Base-by-base conservation (phyloP, 2,888 invertebrate species). In the Cheilosia grossa region DNA sequence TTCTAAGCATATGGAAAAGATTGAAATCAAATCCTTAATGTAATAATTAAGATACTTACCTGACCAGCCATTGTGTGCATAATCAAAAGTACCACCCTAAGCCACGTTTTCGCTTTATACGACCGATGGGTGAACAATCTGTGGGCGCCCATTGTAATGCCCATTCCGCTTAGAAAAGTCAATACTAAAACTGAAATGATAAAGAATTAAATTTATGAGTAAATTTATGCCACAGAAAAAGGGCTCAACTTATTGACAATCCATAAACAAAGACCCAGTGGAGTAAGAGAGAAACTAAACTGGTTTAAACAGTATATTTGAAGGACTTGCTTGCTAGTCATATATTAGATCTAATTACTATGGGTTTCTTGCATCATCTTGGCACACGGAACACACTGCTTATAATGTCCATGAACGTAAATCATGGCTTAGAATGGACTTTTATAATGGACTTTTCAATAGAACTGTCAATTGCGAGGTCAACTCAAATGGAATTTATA, bases 121-220 rank as follows among this genome's bases (percentile, higher is more conserved):
- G 96, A 92, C 88, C 94, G 94, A 91, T 97, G 97, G 0, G 97
- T 93, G 93, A 95, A 97, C 1, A 96, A 92, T 82, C 97, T 92
- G 90, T 97, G 97, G 0, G 96, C 96, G 15, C 97, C 97, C 64
- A 96, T 95, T 4, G 96, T 96, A 1, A 96, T 94, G 13, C 96
- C 96, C 90, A 93, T 92, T 7, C 93, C 91, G 33, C 92, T 90
- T 13, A 88, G 56, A 19, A 82, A 73, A 59, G 56, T 75, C n/a
- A 78, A 59, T 19, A 58, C 19, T 33, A 72, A 19, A 82, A 87
- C 80, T 83, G 44, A 61, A 80, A 80, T 10, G 17, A 13, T 37
- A 10, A 40, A 40, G 24, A 17, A 61, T 40, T n/a, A 1, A 54
- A 19, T 47, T 19, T 42, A 4, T 19, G 15, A 51, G 24, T 51